Percentiles rank a stretch among this genome's conserved stretches.
These are phyloP conservation scores for Creontiades dilutus DNA, from an alignment of 2,888 invertebrate genomes.

Conservation along the genomic window DNA sequence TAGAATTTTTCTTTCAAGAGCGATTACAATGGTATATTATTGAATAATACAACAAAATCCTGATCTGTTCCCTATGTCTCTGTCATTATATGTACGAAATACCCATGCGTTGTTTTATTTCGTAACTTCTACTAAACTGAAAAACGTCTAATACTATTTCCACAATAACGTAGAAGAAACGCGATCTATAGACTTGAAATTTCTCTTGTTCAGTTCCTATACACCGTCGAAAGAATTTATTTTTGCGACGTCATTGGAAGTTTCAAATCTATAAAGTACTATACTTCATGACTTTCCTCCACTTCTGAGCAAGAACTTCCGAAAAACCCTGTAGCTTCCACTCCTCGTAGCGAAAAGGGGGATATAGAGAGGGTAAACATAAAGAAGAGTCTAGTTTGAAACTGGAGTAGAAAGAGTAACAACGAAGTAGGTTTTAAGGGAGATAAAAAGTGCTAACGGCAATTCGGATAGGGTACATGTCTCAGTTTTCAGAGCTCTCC, in stretches of 20 bases:
- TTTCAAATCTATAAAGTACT: constrained; percentile 58
- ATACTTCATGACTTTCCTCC: constrained; percentile 55
- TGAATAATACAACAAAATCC: too few species aligned
- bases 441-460: constrained; percentile 66
- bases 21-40: too few species aligned
- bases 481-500: constrained; percentile 51
- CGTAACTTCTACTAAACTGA: too few species aligned
- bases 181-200: not conserved
- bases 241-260: not conserved
- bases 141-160: not conserved
- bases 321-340: constrained; percentile 21
- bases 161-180: too few species aligned
- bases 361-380: constrained; percentile 41
- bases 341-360: not conserved
- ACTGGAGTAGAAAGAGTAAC: constrained; percentile 31
- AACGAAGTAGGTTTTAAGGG: constrained; percentile 66
- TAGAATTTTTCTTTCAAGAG: too few species aligned
- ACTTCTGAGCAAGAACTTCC: not conserved
- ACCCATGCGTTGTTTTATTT: too few species aligned
- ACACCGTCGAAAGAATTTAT: not conserved
- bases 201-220: not conserved
- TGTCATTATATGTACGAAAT: too few species aligned
- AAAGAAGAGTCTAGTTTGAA: constrained; percentile 52
- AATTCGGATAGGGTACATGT: constrained; percentile 46
- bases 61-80: too few species aligned